Percentiles rank a stretch among this genome's conserved stretches.
These are phyloP conservation scores for Lottia gigantea DNA, from an alignment of 2,888 invertebrate species.

Conservation along the genomic window DNA sequence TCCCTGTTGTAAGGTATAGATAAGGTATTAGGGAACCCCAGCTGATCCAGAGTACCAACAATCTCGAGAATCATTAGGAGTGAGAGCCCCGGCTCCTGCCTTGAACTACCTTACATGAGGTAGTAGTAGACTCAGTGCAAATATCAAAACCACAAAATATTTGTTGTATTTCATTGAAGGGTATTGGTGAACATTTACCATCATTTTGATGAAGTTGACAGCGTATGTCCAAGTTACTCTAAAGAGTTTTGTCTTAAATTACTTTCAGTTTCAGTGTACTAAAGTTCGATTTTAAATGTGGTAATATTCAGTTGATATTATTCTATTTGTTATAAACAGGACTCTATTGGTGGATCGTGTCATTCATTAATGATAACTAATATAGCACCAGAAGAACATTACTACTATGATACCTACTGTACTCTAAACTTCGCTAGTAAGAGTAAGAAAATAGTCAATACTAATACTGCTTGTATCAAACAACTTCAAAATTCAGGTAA, in stretches of 20 bases:
- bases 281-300: not conserved
- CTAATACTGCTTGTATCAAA: slow-evolving; percentile 42
- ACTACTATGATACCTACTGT: slow-evolving; percentile 63
- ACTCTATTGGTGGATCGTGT: slow-evolving; percentile 61
- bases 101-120: no score
- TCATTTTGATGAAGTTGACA: not conserved
- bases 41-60: no score
- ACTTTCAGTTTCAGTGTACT: not conserved
- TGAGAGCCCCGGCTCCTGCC: no score
- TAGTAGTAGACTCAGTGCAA: no score
- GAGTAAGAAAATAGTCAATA: slow-evolving; percentile 63
- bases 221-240: not conserved
- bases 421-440: slow-evolving; percentile 65
- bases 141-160: no score
- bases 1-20: no score
- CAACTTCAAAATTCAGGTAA: slow-evolving; percentile 29
- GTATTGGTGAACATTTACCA: no score
- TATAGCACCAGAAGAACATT: slow-evolving; percentile 59
- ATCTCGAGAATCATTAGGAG: no score
- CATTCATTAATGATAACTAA: slow-evolving; percentile 63
- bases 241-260: not conserved
- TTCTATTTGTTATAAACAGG: slow-evolving; percentile 43
- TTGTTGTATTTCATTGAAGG: no score
- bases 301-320: not conserved
- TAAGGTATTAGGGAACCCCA: no score